Evolutionary conservation across 2,888 invertebrate genomes (phyloP), one percentile per base, ranked within the genome.

Genomic region (Xestia c-nigrum): DNA sequence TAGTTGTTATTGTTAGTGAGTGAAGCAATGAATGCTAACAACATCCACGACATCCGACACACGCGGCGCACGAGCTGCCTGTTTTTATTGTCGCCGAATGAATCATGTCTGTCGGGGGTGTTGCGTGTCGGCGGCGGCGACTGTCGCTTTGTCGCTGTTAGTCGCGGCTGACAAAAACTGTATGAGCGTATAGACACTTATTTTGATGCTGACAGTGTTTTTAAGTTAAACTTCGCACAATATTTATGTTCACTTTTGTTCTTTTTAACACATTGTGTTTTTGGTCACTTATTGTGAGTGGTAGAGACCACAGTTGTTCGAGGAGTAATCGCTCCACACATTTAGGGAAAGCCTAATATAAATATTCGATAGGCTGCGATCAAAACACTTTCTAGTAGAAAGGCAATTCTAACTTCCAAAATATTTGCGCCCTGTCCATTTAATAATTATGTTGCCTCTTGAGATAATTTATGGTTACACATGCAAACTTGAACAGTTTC

Each of bases 21-120:
- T 61, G n/a, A 72, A 65, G 69, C n/a, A 63, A 82, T 73, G 76
- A 79, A 57, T 76, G 57, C 65, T 76, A 59, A 61, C 68, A 59
- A 61, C 68, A 59, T 31, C 46, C 57, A 59, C 64, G 47, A 61
- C 65, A 14, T 68, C 14, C 12, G 63, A 61, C 61, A 64, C 63
- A 14, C 24, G 40, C 79, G 21, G n/a, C 5, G 52, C n/a, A 71
- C 57, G 2, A 59, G n/a, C 57, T 59, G n/a, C 24, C 70, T 71
- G 76, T 59, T 74, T 69, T 70, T 74, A 67, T 72, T 55, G 59
- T 72, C 43, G 63, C 31, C 40, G 46, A 47, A 71, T 74, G 59
- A 74, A 65, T 72, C 72, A 69, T 69, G 24, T 59, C 47, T 10
- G 80, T 24, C n/a, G 40, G 12, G n/a, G 40, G n/a, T 43, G 43